These are phyloP conservation scores for Physella acuta DNA, from an alignment of 1,140 invertebrate genomes.

Conservation along the genomic window DNA sequence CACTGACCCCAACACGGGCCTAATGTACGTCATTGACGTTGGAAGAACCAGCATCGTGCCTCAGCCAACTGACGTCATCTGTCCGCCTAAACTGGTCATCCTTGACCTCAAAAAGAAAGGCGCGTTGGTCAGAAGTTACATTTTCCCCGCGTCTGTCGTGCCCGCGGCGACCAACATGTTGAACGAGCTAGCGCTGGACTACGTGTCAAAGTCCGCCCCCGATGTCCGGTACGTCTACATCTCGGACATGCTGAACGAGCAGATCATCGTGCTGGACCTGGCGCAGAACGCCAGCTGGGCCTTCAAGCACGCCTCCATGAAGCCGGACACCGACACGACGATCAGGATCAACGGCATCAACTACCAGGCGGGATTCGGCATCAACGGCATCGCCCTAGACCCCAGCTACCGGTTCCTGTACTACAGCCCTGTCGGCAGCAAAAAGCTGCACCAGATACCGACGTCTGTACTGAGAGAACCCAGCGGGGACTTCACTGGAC, in stretches of 20 bases:
- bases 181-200: conserved; percentile 31
- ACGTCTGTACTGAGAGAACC: conserved; percentile 28
- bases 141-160: conserved; percentile 31
- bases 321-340: conserved; percentile 2
- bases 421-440: conserved; percentile 29
- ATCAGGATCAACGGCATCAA: background rate
- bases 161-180: conserved; percentile 32
- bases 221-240: conserved; percentile 38
- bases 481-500: conserved; percentile 20
- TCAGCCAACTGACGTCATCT: conserved; percentile 8
- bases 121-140: conserved; percentile 18
- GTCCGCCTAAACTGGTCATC: conserved; percentile 43
- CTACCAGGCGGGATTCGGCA: background rate
- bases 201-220: background rate
- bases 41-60: conserved; percentile 13
- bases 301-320: conserved; percentile 29
- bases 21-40: conserved; percentile 48
- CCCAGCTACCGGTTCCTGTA: conserved; percentile 33
- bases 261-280: conserved; percentile 38
- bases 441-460: conserved; percentile 31
- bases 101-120: conserved; percentile 37
- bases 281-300: conserved; percentile 22
- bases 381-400: conserved; percentile 37
- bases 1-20: conserved; percentile 42
- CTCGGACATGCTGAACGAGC: conserved; percentile 34